Percentiles rank a stretch among this genome's conserved stretches.
These are phyloP conservation scores for Drosophila hydei DNA, from an alignment of 1,140 invertebrate species.

Conservation along the genomic window DNA sequence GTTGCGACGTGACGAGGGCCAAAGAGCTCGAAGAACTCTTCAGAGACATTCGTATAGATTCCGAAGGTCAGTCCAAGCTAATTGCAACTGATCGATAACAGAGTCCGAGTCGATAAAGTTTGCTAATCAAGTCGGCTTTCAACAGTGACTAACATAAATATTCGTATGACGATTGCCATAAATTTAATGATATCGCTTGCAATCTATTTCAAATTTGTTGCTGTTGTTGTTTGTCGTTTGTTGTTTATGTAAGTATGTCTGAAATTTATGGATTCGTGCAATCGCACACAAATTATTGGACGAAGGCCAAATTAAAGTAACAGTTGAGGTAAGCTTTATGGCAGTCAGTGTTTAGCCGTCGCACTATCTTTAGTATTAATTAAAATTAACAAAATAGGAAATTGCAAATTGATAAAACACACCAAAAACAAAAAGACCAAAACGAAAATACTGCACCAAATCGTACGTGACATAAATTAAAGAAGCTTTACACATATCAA, in stretches of 20 bases:
- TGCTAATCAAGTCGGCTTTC: conserved; percentile 28
- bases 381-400: conserved; percentile 73
- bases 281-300: conserved; percentile 59
- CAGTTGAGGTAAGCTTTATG: conserved; percentile 36
- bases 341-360: conserved; percentile 12
- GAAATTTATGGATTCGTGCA: conserved; percentile 72
- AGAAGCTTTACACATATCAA: conserved; percentile 53
- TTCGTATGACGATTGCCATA: conserved; percentile 55
- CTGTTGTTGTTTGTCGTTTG: conserved; percentile 17
- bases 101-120: conserved; percentile 21
- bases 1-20: neutral
- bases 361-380: conserved; percentile 78
- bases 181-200: conserved; percentile 68
- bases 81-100: conserved; percentile 14
- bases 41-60: neutral
- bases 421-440: conserved; percentile 7
- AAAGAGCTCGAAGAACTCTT: conserved; percentile 25
- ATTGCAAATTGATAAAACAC: conserved; percentile 74
- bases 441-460: conserved; percentile 45
- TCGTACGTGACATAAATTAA: conserved; percentile 53
- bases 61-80: conserved; percentile 26
- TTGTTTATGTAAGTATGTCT: conserved; percentile 48
- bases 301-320: conserved; percentile 66
- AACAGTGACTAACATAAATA: conserved; percentile 63
- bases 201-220: conserved; percentile 72